Conservation (phyloP, 2,113 vertebrate genomes). For the Ptilorrhoa leucosticta region DNA sequence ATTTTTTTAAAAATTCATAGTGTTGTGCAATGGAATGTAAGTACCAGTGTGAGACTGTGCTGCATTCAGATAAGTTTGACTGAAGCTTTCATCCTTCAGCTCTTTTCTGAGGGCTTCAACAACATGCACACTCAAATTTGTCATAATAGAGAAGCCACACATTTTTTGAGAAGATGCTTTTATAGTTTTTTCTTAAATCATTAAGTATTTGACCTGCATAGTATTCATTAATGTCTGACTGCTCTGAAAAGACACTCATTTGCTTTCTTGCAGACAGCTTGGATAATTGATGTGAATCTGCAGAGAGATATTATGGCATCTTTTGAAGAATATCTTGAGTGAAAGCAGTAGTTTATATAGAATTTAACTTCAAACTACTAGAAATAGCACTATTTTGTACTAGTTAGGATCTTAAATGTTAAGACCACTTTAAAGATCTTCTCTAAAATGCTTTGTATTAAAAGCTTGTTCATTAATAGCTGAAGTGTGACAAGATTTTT, state of each 20-base stretch:
- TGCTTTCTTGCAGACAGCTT: slow-evolving; percentile 78
- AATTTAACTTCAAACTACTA: not conserved
- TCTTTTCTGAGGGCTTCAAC: not conserved
- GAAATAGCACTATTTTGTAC: not conserved
- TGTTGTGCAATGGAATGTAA: not conserved
- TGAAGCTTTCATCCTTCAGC: not conserved
- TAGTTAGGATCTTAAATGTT: not conserved
- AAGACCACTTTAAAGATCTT: not conserved
- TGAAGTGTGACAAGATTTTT: not conserved
- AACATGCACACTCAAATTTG: not conserved
- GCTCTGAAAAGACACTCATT: not conserved
- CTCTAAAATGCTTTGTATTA: not conserved
- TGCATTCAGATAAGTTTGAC: not conserved
- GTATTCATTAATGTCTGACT: not conserved
- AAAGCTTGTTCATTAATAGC: not conserved
- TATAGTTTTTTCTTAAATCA: not conserved
- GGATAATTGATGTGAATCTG: slow-evolving; percentile 83
- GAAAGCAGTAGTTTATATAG: not conserved
- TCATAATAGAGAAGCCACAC: not conserved
- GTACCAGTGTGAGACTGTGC: not conserved
- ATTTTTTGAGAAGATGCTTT: not conserved
- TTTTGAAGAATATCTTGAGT: slow-evolving; percentile 87
- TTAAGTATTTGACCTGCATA: not conserved
- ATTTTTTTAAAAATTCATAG: not conserved
- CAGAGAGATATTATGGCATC: slow-evolving; percentile 88